These are phyloP conservation scores for Scatophagus argus DNA, from an alignment of 2,113 vertebrate species.

Conservation along the genomic window DNA sequence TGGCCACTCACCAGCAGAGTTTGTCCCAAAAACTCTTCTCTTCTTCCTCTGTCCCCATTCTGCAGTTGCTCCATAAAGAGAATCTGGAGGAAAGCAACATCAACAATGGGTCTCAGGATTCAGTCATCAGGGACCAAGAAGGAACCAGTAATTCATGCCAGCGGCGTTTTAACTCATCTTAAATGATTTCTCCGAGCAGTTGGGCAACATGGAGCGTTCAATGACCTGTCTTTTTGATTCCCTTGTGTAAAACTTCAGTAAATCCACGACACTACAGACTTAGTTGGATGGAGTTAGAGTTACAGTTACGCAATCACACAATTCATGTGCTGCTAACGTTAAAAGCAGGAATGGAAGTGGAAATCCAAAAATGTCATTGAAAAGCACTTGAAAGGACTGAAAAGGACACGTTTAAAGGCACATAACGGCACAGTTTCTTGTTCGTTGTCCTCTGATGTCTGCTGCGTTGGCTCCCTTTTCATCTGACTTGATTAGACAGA, in stretches of 20 bases:
- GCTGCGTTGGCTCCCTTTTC: slow-evolving; percentile 8
- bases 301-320: background rate
- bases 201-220: background rate
- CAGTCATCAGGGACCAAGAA: slow-evolving; percentile 38
- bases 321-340: background rate
- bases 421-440: background rate
- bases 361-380: slow-evolving; percentile 13
- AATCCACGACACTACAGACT: background rate
- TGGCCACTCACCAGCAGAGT: slow-evolving; percentile 61
- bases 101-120: slow-evolving; percentile 28
- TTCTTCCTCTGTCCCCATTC: slow-evolving; percentile 58
- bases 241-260: background rate
- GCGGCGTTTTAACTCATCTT: slow-evolving; percentile 20
- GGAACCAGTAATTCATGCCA: slow-evolving; percentile 32
- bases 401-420: background rate
- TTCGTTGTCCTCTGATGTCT: slow-evolving; percentile 1
- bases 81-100: slow-evolving; percentile 51
- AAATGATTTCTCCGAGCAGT: background rate
- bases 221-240: slow-evolving; percentile 6
- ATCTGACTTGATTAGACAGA: slow-evolving; percentile 23
- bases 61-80: slow-evolving; percentile 17
- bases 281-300: background rate
- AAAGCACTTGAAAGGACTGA: background rate
- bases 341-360: background rate
- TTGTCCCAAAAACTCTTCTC: slow-evolving; percentile 61